Evolutionary conservation across 1,140 invertebrate species (phyloP), one percentile per base, ranked within the genome.

Genomic region (Ips typographus): DNA sequence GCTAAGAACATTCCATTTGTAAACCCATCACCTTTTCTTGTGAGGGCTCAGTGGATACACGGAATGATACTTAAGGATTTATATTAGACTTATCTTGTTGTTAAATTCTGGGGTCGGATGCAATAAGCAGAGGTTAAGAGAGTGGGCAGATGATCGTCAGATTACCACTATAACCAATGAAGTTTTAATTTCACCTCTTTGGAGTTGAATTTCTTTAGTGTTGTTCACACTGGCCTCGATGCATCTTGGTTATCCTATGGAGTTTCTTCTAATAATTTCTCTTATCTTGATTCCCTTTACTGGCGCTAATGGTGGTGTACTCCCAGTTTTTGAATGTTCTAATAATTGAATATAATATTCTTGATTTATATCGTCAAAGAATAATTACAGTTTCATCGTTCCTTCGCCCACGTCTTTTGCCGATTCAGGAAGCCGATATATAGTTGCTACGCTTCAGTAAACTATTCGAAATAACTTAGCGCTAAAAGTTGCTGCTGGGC

Each of bases 361-460:
- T 43, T n/a, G 59, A 61, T 61, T 61, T 36, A 47, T 37, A 40
- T n/a, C 38, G 43, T 40, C 41, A 40, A 49, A 37, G 36, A 61
- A 49, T 61, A 47, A 61, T 61, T 61, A 40, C 59, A 39, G 59
- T 47, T 61, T 61, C 59, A 47, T 61, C 59, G 59, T 6, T 61
- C 40, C 43, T 61, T 61, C 59, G 59, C 42, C 42, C 43, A 49
- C 41, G 59, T 61, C n/a, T n/a, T 61, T 22, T 61, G 59, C 37
- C 59, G 59, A 61, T 61, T 61, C 59, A 61, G 59, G 59, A 61
- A 61, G 59, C 42, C 47, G 59, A 61, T 61, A 40, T n/a, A 61
- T 7, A 61, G 59, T 47, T 39, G 59, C 43, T 47, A 37, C 43
- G 43, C 8, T 61, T 47, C 43, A 49, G 22, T 61, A 61, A 61